Base-by-base conservation (phyloP, 35 echinoderm and acorn worm genomes). In the Eucidaris tribuloides region DNA sequence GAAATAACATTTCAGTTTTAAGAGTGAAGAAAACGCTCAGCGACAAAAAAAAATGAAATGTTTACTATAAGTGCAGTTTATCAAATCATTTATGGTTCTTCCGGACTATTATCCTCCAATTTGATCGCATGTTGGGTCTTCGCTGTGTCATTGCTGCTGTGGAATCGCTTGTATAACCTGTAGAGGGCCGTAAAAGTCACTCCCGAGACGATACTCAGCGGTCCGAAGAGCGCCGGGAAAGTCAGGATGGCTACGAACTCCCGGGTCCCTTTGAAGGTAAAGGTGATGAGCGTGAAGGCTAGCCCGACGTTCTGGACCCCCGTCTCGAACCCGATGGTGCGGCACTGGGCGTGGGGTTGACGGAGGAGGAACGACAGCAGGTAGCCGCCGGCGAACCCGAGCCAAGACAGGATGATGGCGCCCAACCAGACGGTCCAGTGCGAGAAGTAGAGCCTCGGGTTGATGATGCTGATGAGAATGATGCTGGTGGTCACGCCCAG, bases 391-490 rank as follows among this genome's bases (percentile, higher is more conserved):
- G 37, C 39, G 72, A 87, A 96, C 1, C 89, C 89, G 19, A 86
- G 71, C 3, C 57, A 59, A 7, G 89, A 79, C 1, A 91, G 18
- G 33, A 82, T 31, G 24, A 79, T 13, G 4, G 81, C 80, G 1
- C 84, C 89, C 11, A 97, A 45, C 94, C 94, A 97, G 48, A 91
- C 43, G 19, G 78, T 88, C 94, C 94, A 97, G 2, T 79, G 79
- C 1, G 81, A 88, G 1, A 17, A 1, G 82, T 88, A 97, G 81
- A 97, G 92, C 2, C 60, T 46, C 13, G 89, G 94, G 63, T 97
- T 92, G 25, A 85, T 86, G 27, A 97, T 64, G 34, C 94, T 86
- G 36, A 84, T 83, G 40, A 97, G 38, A 3, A 89, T 62, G 28
- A 88, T 85, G 35, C 78, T 84, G 57, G 81, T 70, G 19, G 48